A percentile compares a stretch with the other conserved stretches of the same genome.
These are phyloP conservation scores for Drosophila meridiana DNA, from an alignment of 2,888 invertebrate species.

Conservation along the genomic window DNA sequence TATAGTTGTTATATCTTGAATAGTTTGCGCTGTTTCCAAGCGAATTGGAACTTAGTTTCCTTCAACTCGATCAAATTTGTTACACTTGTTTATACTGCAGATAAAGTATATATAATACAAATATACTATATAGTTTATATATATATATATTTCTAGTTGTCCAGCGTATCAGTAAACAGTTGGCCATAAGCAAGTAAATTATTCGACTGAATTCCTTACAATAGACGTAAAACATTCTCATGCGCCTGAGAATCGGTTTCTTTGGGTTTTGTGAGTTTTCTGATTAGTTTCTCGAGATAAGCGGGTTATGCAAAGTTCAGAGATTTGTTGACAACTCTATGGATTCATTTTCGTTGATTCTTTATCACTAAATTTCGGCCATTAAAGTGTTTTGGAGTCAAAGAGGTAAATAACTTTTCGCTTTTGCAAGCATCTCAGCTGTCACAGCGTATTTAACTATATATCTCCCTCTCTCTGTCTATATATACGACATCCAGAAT, in stretches of 20 bases:
- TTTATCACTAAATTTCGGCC: neutral
- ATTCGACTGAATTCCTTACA: conserved; percentile 1
- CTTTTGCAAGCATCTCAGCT: neutral
- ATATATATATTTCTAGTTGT: neutral
- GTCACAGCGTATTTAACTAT: neutral
- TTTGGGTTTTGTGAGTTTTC: neutral
- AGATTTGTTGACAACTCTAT: neutral
- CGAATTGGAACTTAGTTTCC: neutral
- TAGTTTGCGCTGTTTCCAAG: conserved; percentile 3
- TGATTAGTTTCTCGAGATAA: neutral
- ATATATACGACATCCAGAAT: neutral
- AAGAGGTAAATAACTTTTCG: neutral
- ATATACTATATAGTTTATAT: neutral
- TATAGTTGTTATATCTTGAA: neutral
- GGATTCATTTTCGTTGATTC: neutral
- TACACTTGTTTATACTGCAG: conserved; percentile 1
- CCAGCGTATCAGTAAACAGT: neutral
- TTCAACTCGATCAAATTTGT: neutral
- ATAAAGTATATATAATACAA: neutral
- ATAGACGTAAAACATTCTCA: neutral
- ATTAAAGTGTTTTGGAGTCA: neutral
- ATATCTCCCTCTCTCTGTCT: neutral
- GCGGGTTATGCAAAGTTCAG: neutral
- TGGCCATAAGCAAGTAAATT: neutral
- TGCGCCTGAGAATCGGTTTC: neutral